Evolutionary conservation across 1,140 invertebrate genomes (phyloP), one percentile per base, ranked within the genome.

Genomic region (Euwallacea fornicatus): DNA sequence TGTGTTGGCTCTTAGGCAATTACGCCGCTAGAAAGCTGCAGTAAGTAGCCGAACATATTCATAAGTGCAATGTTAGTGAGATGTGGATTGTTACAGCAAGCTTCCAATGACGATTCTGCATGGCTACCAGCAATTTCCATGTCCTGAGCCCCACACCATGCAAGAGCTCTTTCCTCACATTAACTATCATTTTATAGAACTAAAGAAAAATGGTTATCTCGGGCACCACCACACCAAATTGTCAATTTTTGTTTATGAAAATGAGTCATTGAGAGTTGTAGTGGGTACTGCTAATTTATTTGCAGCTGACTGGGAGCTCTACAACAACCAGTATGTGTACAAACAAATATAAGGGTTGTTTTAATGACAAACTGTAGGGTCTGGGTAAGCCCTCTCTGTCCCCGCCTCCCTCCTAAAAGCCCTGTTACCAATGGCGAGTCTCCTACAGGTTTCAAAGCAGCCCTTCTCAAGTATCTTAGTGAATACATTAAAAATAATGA

Each of bases 231-330:
- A 50, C 46, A 93, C 90, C 1, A 98, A 98, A 86, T 90, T 98
- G 87, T 94, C 94, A 85, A 85, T 98, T 33, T 84, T 97, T 0
- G 86, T 90, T 42, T 93, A 96, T 75, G 90, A 88, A 79, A 90
- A 96, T 79, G 85, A 87, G 10, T 92, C 92, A 3, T 81, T 97
- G 46, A 84, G 95, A 63, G 88, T 98, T 54, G 88, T 97, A 6
- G 88, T 98, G 15, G 94, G 93, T 2, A 98, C 96, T 0, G 94
- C 95, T 0, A 98, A 98, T 85, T 83, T 98, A 2, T 91, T 96
- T 74, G 83, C 88, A 21, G 88, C 90, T 68, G 96, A 98, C 83
- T 98, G 96, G 96, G 86, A 92, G 75, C 92, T 97, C 80, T 89
- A 94, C 80, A 96, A 95, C 11, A 96, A 98, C 84, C 95, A 94